Percentiles rank a stretch among this genome's conserved stretches.
Conservation (phyloP, 2,888 invertebrate genomes). For the Philereme vetulata region DNA sequence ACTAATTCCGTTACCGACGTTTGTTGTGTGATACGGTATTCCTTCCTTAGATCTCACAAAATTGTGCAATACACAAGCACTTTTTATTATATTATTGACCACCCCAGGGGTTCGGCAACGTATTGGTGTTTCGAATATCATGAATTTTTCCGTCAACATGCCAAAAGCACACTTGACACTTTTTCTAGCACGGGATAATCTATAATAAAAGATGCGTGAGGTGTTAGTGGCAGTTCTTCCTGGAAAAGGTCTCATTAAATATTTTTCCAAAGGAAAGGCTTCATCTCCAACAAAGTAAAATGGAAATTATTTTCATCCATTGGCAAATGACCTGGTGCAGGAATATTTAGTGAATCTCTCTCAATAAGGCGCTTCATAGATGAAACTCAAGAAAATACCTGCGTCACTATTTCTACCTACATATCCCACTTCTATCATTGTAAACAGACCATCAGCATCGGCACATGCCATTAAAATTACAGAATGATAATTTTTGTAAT, state of each 20-base stretch:
- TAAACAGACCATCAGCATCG: slow-evolving; percentile 30
- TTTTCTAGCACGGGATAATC: slow-evolving; percentile 18
- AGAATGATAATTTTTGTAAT: slow-evolving; percentile 13
- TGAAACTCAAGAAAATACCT: slow-evolving; percentile 25
- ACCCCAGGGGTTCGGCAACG: slow-evolving; percentile 6
- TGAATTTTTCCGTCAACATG: slow-evolving; percentile 23
- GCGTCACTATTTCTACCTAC: slow-evolving; percentile 22
- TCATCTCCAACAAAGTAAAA: slow-evolving; percentile 20
- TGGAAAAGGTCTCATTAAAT: slow-evolving; percentile 21
- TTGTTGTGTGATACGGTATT: slow-evolving; percentile 3
- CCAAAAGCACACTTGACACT: slow-evolving; percentile 27
- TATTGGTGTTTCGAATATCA: slow-evolving; percentile 12
- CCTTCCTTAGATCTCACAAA: slow-evolving; percentile 14
- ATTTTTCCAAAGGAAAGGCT: slow-evolving; percentile 7
- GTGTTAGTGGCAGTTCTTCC: slow-evolving; percentile 12
- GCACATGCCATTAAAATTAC: slow-evolving; percentile 23
- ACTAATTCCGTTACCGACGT: no score
- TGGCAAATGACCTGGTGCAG: slow-evolving; percentile 16
- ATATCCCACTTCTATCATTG: slow-evolving; percentile 22
- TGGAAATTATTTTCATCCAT: slow-evolving; percentile 20
- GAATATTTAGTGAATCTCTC: slow-evolving; percentile 22
- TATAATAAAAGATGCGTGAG: slow-evolving; percentile 20
- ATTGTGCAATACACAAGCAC: slow-evolving; percentile 23
- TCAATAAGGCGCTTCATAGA: slow-evolving; percentile 20
- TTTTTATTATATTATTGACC: slow-evolving; percentile 19